Percentiles rank a stretch among this genome's conserved stretches.
Evolutionary conservation across 2,888 invertebrate genomes (phyloP).

Genomic region (Junonia oenone): DNA sequence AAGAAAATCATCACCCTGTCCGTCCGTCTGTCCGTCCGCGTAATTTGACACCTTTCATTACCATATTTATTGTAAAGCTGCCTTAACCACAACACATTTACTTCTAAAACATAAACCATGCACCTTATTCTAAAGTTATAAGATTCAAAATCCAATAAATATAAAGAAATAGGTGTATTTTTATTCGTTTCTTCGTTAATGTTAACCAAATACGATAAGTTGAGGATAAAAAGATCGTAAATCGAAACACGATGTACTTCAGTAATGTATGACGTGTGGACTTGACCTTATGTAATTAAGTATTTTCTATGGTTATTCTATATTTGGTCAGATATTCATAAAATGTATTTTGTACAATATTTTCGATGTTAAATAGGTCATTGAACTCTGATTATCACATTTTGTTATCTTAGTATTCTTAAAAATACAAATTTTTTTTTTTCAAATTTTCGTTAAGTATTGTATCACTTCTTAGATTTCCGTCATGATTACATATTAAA

Average conservation of each 20-base stretch:
- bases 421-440: neutral
- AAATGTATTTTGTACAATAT: neutral
- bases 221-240: slow-evolving; percentile 29
- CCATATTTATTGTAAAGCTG: slow-evolving; percentile 69
- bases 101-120: slow-evolving; percentile 22
- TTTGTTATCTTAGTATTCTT: neutral
- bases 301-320: slow-evolving; percentile 10
- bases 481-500: neutral
- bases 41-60: slow-evolving; percentile 78
- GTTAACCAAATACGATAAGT: slow-evolving; percentile 52
- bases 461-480: neutral
- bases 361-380: neutral
- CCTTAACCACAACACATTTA: slow-evolving; percentile 24
- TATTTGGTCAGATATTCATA: slow-evolving; percentile 14
- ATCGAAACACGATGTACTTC: slow-evolving; percentile 18
- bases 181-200: slow-evolving; percentile 15
- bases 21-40: slow-evolving; percentile 55
- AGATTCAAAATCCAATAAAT: slow-evolving; percentile 26
- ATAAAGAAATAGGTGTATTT: neutral
- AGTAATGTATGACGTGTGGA: slow-evolving; percentile 25
- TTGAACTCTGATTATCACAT: neutral
- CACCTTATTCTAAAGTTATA: slow-evolving; percentile 16
- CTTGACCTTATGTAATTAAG: slow-evolving; percentile 23
- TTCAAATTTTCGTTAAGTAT: neutral
- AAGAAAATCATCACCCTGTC: slow-evolving; percentile 64